phyloP scores from a whole-genome alignment of 2,888 invertebrate genomes.

The Nycteola revayana region DNA sequence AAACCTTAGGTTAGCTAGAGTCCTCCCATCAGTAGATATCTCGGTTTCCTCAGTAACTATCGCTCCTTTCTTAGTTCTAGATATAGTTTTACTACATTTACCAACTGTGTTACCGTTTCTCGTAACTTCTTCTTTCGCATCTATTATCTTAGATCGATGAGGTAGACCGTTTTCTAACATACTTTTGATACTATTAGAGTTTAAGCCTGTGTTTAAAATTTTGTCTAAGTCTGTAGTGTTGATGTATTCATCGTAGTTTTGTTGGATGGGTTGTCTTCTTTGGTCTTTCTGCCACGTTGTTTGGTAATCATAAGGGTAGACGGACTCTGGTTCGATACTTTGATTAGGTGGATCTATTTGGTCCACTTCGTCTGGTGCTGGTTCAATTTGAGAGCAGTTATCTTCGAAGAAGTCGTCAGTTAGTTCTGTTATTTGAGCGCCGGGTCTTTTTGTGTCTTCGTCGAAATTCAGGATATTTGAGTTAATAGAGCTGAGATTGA shows the following conservation, averaged over 20 bases:
- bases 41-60: constrained; percentile 73
- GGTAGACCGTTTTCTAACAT: constrained; percentile 74
- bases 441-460: constrained; percentile 63
- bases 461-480: constrained; percentile 59
- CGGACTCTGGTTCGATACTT: constrained; percentile 54
- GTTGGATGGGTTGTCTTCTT: constrained; percentile 75
- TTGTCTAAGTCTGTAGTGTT: constrained; percentile 65
- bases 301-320: constrained; percentile 63
- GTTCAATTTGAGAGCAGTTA: constrained; percentile 58
- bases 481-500: constrained; percentile 56
- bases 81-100: constrained; percentile 64
- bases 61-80: constrained; percentile 67
- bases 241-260: constrained; percentile 64
- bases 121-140: constrained; percentile 63
- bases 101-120: constrained; percentile 68
- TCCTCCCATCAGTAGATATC: constrained; percentile 67
- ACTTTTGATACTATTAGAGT: constrained; percentile 63
- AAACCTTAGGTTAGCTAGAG: constrained; percentile 65
- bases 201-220: constrained; percentile 51
- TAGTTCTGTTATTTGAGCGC: constrained; percentile 76
- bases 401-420: constrained; percentile 75
- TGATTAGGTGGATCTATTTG: constrained; percentile 5
- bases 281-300: constrained; percentile 75
- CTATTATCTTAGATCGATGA: constrained; percentile 58
- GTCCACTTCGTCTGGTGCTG: constrained; percentile 62